Conservation (phyloP, 2,888 invertebrate genomes). For the Leptura quadrifasciata region DNA sequence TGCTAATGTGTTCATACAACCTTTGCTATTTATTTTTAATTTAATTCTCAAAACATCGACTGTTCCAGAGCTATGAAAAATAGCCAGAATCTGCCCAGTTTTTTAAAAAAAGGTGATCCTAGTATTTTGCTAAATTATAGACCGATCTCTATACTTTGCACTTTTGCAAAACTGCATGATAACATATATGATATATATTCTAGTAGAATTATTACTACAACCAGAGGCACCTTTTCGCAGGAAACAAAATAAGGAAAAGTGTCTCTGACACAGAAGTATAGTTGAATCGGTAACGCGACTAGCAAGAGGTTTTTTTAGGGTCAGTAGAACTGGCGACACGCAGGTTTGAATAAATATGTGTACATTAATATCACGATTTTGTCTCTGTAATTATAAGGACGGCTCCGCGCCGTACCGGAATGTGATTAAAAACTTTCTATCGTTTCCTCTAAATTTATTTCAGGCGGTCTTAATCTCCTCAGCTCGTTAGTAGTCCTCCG, state of each 20-base stretch:
- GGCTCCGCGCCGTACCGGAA: constrained; percentile 46
- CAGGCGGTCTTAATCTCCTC: background rate
- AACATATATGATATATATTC: no score
- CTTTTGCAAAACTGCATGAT: no score
- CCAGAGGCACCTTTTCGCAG: background rate
- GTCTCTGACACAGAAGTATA: constrained; percentile 29
- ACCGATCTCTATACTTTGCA: no score
- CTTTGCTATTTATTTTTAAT: no score
- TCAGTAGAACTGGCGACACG: constrained; percentile 58
- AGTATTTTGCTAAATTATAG: no score
- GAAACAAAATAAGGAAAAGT: constrained; percentile 7
- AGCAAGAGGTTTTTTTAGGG: constrained; percentile 54
- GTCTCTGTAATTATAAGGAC: constrained; percentile 44
- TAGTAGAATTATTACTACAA: no score
- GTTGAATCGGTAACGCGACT: constrained; percentile 40
- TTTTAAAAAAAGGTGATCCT: no score
- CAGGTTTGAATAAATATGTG: constrained; percentile 58
- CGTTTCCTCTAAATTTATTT: constrained; percentile 26
- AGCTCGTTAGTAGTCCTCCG: background rate
- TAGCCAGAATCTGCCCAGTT: no score
- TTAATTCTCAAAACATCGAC: no score
- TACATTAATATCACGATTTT: constrained; percentile 52
- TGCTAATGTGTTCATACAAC: no score
- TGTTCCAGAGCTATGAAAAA: no score
- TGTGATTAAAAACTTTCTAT: constrained; percentile 50